Evolutionary conservation across 1,140 invertebrate genomes (phyloP), one percentile per base, ranked within the genome.

Genomic region (Anoplolepis gracilipes): DNA sequence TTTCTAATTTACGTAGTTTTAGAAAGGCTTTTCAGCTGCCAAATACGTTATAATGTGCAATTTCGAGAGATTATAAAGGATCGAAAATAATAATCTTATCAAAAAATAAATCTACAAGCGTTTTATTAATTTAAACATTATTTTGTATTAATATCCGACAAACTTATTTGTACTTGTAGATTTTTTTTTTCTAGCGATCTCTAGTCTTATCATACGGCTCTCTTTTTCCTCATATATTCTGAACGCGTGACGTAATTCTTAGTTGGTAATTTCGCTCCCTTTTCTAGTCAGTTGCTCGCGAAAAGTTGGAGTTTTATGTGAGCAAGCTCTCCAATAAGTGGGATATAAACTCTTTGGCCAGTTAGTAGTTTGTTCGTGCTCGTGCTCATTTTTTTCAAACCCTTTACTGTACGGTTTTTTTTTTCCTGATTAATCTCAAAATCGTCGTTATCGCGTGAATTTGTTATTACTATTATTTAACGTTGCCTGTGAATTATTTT

Each of bases 281-380:
- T n/a, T 39, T 39, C 25, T 28, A 72, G 16, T 57, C 25, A 57
- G 33, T 81, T 72, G 30, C 65, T 81, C 49, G 36, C 49, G 49
- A 39, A 67, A 81, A 70, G 33, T 57, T 81, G 7, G 1, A 81
- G 25, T 81, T 81, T 81, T 81, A 81, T 57, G 49, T 16, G 42
- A 25, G 25, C 65, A 72, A 57, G 36, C 33, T 65, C 22, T 65
- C 39, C 72, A 81, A 81, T 81, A 81, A 72, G 49, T 57, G 36
- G 39, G 64, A 72, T 81, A 81, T 81, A 81, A 70, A 81, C 49
- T 72, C 46, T 30, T 49, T 39, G 22, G 65, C 65, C 36, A 57
- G 78, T 57, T 72, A 39, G 22, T 39, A 81, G 36, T 70, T 81
- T 30, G 62, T n/a, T 79, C 46, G 39, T 55, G 42, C n/a, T 67